Evolutionary conservation across 2,797 vertebrate species (phyloP).

Genomic region (Chaenodraco wilsoni): DNA sequence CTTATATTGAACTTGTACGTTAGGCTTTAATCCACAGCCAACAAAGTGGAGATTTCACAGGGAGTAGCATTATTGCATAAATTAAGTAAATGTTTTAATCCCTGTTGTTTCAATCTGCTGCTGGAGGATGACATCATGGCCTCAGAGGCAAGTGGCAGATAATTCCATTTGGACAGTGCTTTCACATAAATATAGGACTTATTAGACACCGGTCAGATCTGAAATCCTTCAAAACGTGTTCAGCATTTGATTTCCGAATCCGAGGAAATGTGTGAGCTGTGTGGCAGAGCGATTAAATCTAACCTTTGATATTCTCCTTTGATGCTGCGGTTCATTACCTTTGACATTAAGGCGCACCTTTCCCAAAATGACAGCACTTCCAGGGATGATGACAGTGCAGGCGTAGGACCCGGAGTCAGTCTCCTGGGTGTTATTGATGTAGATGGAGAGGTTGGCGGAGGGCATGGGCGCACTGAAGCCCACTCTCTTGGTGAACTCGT

Average conservation of each 20-base stretch:
- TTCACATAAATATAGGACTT: conserved; percentile 38
- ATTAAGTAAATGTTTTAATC: conserved; percentile 34
- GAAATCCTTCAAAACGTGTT: conserved; percentile 44
- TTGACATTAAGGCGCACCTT: conserved; percentile 84
- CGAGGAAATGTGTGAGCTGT: neutral
- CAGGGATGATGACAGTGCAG: conserved; percentile 86
- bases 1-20: conserved; percentile 35
- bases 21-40: conserved; percentile 50
- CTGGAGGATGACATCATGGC: conserved; percentile 49
- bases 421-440: conserved; percentile 89
- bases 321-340: conserved; percentile 68
- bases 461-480: conserved; percentile 85
- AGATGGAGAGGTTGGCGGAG: conserved; percentile 88
- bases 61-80: conserved; percentile 19
- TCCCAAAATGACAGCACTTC: conserved; percentile 73
- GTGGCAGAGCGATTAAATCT: conserved; percentile 32
- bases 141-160: conserved; percentile 43
- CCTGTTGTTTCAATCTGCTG: conserved; percentile 55
- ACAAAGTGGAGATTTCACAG: conserved; percentile 30
- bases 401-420: conserved; percentile 88
- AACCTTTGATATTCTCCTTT: conserved; percentile 39
- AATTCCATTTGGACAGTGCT: conserved; percentile 40
- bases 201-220: conserved; percentile 20
- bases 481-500: conserved; percentile 78
- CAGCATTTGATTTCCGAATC: conserved; percentile 26